phyloP scores from a whole-genome alignment of 2,797 vertebrate species.

The Diplodus puntazzo region DNA sequence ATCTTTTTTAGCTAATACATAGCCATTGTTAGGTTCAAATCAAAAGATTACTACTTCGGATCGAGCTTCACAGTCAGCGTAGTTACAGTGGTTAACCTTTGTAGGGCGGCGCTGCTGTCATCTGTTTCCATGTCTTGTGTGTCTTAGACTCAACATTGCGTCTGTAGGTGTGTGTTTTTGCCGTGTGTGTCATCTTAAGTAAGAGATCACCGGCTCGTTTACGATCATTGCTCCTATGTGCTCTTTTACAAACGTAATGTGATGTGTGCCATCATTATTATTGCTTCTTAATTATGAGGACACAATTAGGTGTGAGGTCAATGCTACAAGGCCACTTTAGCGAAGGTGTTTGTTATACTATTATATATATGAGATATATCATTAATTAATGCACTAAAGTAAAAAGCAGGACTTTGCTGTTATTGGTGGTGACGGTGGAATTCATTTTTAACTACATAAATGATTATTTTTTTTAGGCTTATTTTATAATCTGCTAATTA shows the following conservation, averaged over 20 bases:
- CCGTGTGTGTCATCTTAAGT: neutral
- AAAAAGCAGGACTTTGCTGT: neutral
- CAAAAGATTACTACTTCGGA: too few species aligned
- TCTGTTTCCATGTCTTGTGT: neutral
- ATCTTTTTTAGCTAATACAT: too few species aligned
- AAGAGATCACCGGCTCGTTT: neutral
- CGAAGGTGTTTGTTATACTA: too few species aligned
- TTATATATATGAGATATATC: too few species aligned
- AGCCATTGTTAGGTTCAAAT: too few species aligned
- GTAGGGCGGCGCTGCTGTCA: too few species aligned
- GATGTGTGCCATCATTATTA: neutral
- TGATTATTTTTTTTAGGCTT: neutral
- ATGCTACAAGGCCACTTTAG: neutral
- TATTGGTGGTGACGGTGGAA: neutral
- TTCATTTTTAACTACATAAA: neutral
- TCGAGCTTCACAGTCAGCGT: too few species aligned
- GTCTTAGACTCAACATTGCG: neutral
- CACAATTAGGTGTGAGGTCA: neutral
- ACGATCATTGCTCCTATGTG: neutral
- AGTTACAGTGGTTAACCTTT: too few species aligned
- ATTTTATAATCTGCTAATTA: neutral
- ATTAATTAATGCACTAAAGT: too few species aligned
- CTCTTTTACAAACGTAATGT: neutral
- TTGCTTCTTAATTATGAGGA: neutral
- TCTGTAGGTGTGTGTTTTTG: neutral